Conservation (phyloP, 2,888 invertebrate species). For the Harpalus rubripes region DNA sequence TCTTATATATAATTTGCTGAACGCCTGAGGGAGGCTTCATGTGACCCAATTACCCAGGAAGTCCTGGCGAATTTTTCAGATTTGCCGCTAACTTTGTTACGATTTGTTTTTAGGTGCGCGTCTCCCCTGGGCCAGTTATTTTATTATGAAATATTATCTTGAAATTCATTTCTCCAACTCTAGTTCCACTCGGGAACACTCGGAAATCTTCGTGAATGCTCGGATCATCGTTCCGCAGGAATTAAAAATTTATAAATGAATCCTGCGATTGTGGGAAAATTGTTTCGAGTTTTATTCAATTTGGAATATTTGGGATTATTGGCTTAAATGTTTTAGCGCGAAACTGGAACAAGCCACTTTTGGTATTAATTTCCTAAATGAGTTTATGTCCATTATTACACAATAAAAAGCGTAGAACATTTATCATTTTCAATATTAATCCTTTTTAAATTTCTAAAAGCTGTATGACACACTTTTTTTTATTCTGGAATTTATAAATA, state of each 20-base stretch:
- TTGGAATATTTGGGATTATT: slow-evolving; percentile 16
- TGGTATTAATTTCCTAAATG: slow-evolving; percentile 11
- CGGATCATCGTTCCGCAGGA: slow-evolving; percentile 11
- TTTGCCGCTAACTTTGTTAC: slow-evolving; percentile 64
- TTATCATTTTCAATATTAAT: neutral
- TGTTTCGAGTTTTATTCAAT: slow-evolving; percentile 38
- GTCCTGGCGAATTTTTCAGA: slow-evolving; percentile 62
- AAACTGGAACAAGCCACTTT: slow-evolving; percentile 13
- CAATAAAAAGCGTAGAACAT: neutral
- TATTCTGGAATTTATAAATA: neutral
- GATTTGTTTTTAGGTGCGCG: slow-evolving; percentile 65
- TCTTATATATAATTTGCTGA: slow-evolving; percentile 52
- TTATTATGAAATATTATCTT: slow-evolving; percentile 66
- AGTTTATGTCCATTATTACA: neutral
- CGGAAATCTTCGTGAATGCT: slow-evolving; percentile 31
- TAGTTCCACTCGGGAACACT: slow-evolving; percentile 19
- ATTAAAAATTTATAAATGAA: slow-evolving; percentile 54
- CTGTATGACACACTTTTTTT: neutral
- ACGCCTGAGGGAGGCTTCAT: slow-evolving; percentile 40
- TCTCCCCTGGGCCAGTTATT: slow-evolving; percentile 62
- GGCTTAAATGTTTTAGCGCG: neutral
- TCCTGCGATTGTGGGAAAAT: slow-evolving; percentile 38
- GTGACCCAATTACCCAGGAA: slow-evolving; percentile 35
- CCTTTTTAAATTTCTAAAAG: neutral
- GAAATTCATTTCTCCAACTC: slow-evolving; percentile 62